Evolutionary conservation across 2,113 vertebrate species (phyloP).

Genomic region (Gymnocephalus cernua): DNA sequence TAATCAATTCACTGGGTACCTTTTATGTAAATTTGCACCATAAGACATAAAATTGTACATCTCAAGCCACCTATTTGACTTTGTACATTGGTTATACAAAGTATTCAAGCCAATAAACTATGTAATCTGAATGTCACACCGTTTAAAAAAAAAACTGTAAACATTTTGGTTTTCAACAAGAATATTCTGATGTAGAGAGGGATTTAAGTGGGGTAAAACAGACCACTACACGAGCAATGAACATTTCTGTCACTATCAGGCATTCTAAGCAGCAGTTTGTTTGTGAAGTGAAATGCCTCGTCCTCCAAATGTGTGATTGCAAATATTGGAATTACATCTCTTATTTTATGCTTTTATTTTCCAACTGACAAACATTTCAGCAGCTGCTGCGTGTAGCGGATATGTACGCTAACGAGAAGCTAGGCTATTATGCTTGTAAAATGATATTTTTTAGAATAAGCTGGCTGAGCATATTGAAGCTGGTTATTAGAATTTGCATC

Average conservation of each 20-base stretch:
- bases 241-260: neutral
- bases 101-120: neutral
- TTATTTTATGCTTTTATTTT: neutral
- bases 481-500: constrained; percentile 27
- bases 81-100: neutral
- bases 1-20: neutral
- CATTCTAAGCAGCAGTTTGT: neutral
- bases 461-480: constrained; percentile 2
- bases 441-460: neutral
- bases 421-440: neutral
- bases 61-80: neutral
- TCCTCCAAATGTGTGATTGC: neutral
- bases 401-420: neutral
- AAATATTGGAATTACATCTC: neutral
- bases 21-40: neutral
- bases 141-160: neutral
- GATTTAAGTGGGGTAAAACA: neutral
- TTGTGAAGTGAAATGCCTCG: constrained; percentile 7
- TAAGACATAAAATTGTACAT: neutral
- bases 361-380: neutral
- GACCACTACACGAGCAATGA: neutral
- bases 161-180: neutral
- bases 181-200: neutral
- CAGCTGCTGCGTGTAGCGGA: neutral
- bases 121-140: neutral